Evolutionary conservation across 2,797 vertebrate genomes (phyloP), one percentile per base, ranked within the genome.

Genomic region (Muscicapa striata): DNA sequence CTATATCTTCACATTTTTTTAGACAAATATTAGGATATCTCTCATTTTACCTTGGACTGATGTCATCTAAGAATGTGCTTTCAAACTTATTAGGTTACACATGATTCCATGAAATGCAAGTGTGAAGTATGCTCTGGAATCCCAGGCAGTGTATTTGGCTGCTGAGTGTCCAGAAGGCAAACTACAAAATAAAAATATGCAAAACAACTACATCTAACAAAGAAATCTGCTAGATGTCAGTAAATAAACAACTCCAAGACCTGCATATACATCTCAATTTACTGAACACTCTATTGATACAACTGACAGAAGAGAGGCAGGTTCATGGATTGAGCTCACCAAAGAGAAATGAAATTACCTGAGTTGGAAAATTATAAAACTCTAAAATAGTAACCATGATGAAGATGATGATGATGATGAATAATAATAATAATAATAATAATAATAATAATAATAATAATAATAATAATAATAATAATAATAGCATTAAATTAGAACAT

Each of bases 261-360:
- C 9, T 6, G 61, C 7, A 30, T 21, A 36, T 51, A 30, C 6
- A 46, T 15, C 40, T 72, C 63, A 76, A 48, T 70, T 94, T 91
- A 67, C 24, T 79, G 34, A 73, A 22, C 23, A 8, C 22, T 73
- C 7, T 48, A 43, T 30, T 38, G 40, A 40, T 41, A 7, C 43
- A 64, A 83, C 41, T 63, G 64, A 49, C 45, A 78, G 54, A 87
- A 86, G 52, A 58, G 22, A 82, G 19, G 8, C 22, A 69, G 29
- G 49, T 82, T 55, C 29, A 84, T 72, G 30, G 46, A 72, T n/a
- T 61, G 69, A 84, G n/a, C 24, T 93, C 52, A 95, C 45, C 85
- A 87, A 91, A 51, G 29, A 87, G 38, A 96, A 92, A 48, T 67
- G 3, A 95, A 96, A 69, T 77, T 77, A 48, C 29, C 48, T 34